Conservation (phyloP, 2,113 vertebrate species). For the Sander lucioperca region DNA sequence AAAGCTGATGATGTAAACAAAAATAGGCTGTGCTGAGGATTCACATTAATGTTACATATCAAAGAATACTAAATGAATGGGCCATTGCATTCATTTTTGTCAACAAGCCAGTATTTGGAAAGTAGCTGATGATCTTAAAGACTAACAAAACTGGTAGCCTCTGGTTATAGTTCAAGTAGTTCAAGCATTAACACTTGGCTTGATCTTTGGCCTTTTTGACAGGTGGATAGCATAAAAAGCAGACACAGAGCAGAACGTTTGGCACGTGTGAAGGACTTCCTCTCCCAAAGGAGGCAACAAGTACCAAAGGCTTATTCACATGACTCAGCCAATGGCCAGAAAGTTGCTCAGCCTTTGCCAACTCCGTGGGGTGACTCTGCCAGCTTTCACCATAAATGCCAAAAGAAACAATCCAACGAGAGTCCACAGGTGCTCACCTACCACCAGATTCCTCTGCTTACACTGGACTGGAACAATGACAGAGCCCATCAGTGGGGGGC, state of each 20-base stretch:
- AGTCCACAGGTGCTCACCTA: slow-evolving; percentile 68
- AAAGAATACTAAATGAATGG: slow-evolving; percentile 13
- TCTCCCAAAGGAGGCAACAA: slow-evolving; percentile 51
- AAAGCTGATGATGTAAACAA: slow-evolving; percentile 46
- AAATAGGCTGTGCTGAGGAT: slow-evolving; percentile 25
- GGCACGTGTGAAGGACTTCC: slow-evolving; percentile 64
- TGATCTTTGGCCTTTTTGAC: slow-evolving; percentile 62
- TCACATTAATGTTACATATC: neutral
- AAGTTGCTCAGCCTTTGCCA: slow-evolving; percentile 28
- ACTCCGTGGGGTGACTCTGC: slow-evolving; percentile 26
- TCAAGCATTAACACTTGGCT: slow-evolving; percentile 34
- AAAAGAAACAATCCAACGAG: slow-evolving; percentile 43
- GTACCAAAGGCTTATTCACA: slow-evolving; percentile 24
- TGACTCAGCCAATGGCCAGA: slow-evolving; percentile 34
- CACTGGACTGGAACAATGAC: slow-evolving; percentile 74
- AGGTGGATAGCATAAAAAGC: slow-evolving; percentile 77
- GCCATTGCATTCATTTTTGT: neutral
- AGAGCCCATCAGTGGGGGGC: slow-evolving; percentile 18
- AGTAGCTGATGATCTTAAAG: neutral
- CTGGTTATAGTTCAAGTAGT: slow-evolving; percentile 13
- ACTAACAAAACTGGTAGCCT: neutral
- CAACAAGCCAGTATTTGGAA: neutral
- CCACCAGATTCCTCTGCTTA: slow-evolving; percentile 79
- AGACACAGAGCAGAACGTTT: slow-evolving; percentile 56
- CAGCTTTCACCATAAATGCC: slow-evolving; percentile 18